A percentile compares a stretch with the other conserved stretches of the same genome.
Evolutionary conservation across 2,888 invertebrate species (phyloP).

Genomic region (Heliconius aoede): DNA sequence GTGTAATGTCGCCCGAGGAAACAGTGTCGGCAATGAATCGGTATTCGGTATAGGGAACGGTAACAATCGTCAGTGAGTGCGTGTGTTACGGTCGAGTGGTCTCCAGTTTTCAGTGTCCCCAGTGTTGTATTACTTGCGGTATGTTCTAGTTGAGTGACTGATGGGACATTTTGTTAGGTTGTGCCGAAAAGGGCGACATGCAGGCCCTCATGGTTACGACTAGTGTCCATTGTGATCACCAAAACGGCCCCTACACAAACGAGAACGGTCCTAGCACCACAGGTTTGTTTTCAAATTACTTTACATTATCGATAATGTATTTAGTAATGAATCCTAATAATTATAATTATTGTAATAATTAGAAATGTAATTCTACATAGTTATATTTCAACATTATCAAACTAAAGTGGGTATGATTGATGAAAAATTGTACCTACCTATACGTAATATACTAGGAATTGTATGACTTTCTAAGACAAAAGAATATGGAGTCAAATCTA

Average conservation of each 20-base stretch:
- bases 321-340: neutral
- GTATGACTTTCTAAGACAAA: too few species aligned
- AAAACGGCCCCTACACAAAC: slow-evolving; percentile 77
- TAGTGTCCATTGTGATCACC: slow-evolving; percentile 68
- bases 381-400: neutral
- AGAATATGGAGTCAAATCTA: too few species aligned
- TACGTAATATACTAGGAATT: too few species aligned
- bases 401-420: neutral
- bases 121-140: slow-evolving; percentile 65
- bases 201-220: slow-evolving; percentile 69
- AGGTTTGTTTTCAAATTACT: slow-evolving; percentile 61
- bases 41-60: slow-evolving; percentile 65
- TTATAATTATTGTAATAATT: neutral
- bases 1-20: slow-evolving; percentile 62
- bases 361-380: neutral
- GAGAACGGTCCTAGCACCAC: slow-evolving; percentile 72
- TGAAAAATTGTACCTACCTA: neutral
- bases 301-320: slow-evolving; percentile 19
- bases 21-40: slow-evolving; percentile 65
- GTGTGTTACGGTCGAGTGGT: slow-evolving; percentile 75
- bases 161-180: slow-evolving; percentile 74
- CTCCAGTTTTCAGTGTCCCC: slow-evolving; percentile 64
- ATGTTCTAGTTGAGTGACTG: slow-evolving; percentile 66
- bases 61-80: slow-evolving; percentile 73
- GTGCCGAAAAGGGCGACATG: slow-evolving; percentile 70